phyloP scores from a whole-genome alignment of 2,888 invertebrate genomes.

The Malthinus seriepunctatus region DNA sequence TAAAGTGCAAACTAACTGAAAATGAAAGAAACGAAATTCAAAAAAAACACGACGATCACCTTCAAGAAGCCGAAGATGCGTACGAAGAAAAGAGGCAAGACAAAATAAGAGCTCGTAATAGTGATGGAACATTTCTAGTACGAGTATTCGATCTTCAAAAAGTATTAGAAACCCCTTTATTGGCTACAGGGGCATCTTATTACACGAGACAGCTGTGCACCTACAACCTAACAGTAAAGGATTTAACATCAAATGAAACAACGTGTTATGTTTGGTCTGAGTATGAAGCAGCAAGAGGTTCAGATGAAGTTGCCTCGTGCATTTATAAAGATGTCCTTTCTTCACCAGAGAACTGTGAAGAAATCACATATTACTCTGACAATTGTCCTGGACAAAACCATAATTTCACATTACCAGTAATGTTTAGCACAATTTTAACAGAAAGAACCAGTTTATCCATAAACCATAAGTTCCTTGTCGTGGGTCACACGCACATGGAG shows the following conservation, averaged over 20 bases:
- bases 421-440: not conserved
- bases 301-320: not conserved
- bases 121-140: not conserved
- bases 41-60: not conserved
- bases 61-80: not conserved
- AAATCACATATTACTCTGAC: not conserved
- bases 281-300: constrained; percentile 1
- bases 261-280: not conserved
- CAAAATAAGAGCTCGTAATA: not conserved
- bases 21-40: not conserved
- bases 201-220: not conserved
- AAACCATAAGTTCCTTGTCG: not conserved
- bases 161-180: not conserved
- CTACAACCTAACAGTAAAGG: not conserved
- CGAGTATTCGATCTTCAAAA: not conserved
- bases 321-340: not conserved
- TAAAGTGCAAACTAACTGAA: not conserved
- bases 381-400: not conserved
- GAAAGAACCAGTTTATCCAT: not conserved
- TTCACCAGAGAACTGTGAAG: not conserved
- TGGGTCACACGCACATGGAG: not conserved
- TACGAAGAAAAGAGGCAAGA: no score
- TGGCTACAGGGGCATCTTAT: not conserved
- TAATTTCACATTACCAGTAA: not conserved
- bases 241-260: not conserved